Evolutionary conservation across 2,888 invertebrate species (phyloP).

Genomic region (Brachypterus glaber): DNA sequence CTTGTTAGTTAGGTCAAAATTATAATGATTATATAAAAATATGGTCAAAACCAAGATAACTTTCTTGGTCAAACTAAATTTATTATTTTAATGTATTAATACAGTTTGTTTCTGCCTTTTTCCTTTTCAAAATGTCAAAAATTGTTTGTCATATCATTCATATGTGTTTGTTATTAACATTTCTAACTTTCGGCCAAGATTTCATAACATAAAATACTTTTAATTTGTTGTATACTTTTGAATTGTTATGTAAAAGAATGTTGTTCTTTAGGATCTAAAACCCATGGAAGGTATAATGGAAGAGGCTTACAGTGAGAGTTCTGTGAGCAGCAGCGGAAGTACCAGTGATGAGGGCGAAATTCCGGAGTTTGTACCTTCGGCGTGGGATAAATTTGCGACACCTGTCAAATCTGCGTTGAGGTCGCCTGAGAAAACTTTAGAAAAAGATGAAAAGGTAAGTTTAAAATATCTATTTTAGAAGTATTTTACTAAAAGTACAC

Average conservation of each 20-base stretch:
- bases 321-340: constrained; percentile 35
- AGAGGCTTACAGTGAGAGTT: constrained; percentile 29
- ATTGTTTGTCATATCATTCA: not conserved
- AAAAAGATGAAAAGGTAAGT: constrained; percentile 28
- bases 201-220: too few species aligned
- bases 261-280: constrained; percentile 28
- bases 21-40: too few species aligned
- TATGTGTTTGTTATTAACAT: not conserved
- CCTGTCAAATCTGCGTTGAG: constrained; percentile 67
- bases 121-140: too few species aligned
- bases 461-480: too few species aligned
- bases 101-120: too few species aligned
- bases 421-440: constrained; percentile 47
- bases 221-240: constrained; percentile 12
- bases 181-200: not conserved
- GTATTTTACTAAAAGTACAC: too few species aligned
- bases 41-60: too few species aligned
- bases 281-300: constrained; percentile 33
- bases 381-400: constrained; percentile 69
- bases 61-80: too few species aligned
- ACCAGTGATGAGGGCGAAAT: constrained; percentile 59
- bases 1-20: too few species aligned
- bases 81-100: too few species aligned
- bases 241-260: too few species aligned
- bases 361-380: constrained; percentile 64